Conservation (phyloP, 2,797 vertebrate species). For the Alectoris magna region DNA sequence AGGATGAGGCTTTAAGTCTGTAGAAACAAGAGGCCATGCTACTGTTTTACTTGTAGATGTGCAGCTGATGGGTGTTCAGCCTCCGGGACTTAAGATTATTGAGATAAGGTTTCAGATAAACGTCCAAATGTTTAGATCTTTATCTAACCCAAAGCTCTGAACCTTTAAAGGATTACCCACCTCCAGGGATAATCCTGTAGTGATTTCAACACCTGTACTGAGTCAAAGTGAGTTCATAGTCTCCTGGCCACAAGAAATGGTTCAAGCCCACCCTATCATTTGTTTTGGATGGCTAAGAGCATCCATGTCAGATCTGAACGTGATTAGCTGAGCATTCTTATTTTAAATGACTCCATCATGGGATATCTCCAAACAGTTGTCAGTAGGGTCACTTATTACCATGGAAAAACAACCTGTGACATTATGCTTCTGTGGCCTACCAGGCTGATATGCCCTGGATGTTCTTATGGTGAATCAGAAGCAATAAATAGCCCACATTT, state of each 20-base stretch:
- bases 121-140: slow-evolving; percentile 70
- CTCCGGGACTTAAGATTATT: slow-evolving; percentile 62
- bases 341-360: background rate
- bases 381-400: background rate
- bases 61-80: slow-evolving; percentile 49
- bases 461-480: background rate
- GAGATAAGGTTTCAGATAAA: slow-evolving; percentile 73
- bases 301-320: background rate
- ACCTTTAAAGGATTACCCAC: slow-evolving; percentile 71
- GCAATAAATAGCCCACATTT: background rate
- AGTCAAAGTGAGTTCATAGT: slow-evolving; percentile 31
- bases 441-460: background rate
- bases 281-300: slow-evolving; percentile 38
- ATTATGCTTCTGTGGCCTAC: background rate
- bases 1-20: slow-evolving; percentile 45
- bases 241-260: slow-evolving; percentile 32
- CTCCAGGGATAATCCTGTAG: slow-evolving; percentile 69
- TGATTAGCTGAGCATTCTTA: background rate
- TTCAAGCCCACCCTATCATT: slow-evolving; percentile 18
- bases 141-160: slow-evolving; percentile 64
- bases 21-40: slow-evolving; percentile 43
- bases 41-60: slow-evolving; percentile 50
- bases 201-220: slow-evolving; percentile 69
- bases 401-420: slow-evolving; percentile 13
- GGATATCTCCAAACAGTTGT: background rate